Percentiles rank a stretch among this genome's conserved stretches.
These are phyloP conservation scores for Neostethus bicornis DNA, from an alignment of 2,797 vertebrate species.

Conservation along the genomic window DNA sequence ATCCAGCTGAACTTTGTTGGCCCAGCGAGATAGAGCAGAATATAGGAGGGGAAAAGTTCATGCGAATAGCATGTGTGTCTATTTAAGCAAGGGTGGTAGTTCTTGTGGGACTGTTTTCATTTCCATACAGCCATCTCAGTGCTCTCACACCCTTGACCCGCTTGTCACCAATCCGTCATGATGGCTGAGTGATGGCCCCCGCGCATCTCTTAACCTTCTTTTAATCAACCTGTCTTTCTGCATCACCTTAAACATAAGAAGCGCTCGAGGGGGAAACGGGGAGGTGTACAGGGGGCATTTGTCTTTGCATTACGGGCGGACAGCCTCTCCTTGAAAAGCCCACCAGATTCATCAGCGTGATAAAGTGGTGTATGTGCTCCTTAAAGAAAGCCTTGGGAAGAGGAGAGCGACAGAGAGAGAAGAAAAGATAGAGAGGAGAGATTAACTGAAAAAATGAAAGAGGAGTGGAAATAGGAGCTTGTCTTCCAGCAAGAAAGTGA, in stretches of 20 bases:
- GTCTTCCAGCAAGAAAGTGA: constrained; percentile 2
- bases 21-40: constrained; percentile 18
- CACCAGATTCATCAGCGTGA: constrained; percentile 81
- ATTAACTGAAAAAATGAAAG: constrained; percentile 21
- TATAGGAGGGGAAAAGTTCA: constrained; percentile 8
- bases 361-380: constrained; percentile 65
- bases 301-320: constrained; percentile 76
- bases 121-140: constrained; percentile 35
- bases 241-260: constrained; percentile 76
- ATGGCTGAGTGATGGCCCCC: constrained; percentile 70
- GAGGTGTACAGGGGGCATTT: constrained; percentile 59
- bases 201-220: constrained; percentile 78
- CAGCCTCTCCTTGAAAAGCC: constrained; percentile 79
- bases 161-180: constrained; percentile 70
- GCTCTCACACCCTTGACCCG: constrained; percentile 68
- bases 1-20: constrained; percentile 47
- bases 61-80: constrained; percentile 2
- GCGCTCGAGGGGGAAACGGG: constrained; percentile 34
- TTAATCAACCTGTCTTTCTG: constrained; percentile 83
- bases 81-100: constrained; percentile 11
- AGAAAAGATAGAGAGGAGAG: constrained; percentile 16
- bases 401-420: constrained; percentile 19
- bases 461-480: constrained; percentile 4
- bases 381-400: constrained; percentile 69
- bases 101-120: constrained; percentile 41